Percentiles rank a stretch among this genome's conserved stretches.
Evolutionary conservation across 2,888 invertebrate genomes (phyloP).

Genomic region (Caenorhabditis macrosperma): DNA sequence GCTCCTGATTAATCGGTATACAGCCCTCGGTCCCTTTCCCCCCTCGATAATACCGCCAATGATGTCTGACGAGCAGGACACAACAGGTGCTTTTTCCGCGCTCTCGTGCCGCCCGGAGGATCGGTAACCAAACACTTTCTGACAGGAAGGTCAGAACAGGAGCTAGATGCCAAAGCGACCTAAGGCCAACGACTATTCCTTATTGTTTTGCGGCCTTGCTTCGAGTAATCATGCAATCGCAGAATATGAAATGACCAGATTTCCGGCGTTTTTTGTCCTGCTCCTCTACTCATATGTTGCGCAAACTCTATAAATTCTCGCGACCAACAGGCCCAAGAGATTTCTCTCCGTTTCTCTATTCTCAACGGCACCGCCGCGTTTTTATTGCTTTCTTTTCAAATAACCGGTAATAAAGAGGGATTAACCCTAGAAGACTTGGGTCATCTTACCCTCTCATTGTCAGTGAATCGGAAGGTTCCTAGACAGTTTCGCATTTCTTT

Average conservation of each 20-base stretch:
- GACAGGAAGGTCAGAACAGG: slow-evolving; percentile 19
- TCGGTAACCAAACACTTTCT: slow-evolving; percentile 43
- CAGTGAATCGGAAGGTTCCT: not conserved
- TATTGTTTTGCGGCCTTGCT: slow-evolving; percentile 13
- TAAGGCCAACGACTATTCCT: not conserved
- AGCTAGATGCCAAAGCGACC: not conserved
- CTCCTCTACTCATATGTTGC: slow-evolving; percentile 38
- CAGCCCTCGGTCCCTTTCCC: slow-evolving; percentile 16
- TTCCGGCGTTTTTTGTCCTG: slow-evolving; percentile 51
- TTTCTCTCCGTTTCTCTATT: no score
- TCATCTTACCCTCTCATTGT: not conserved
- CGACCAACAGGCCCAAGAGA: not conserved
- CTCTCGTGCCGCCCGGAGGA: slow-evolving; percentile 13
- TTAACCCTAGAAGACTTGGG: slow-evolving; percentile 18
- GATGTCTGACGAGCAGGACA: slow-evolving; percentile 22
- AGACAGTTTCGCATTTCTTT: not conserved
- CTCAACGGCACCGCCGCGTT: slow-evolving; percentile 18
- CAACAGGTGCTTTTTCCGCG: slow-evolving; percentile 50
- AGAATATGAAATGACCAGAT: slow-evolving; percentile 50
- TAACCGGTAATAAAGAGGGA: slow-evolving; percentile 47
- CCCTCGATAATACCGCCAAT: slow-evolving; percentile 41
- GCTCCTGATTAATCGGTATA: slow-evolving; percentile 39
- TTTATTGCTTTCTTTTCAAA: slow-evolving; percentile 32
- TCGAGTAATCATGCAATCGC: slow-evolving; percentile 38
- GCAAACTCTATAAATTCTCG: slow-evolving; percentile 25